Percentiles rank a stretch among this genome's conserved stretches.
These are phyloP conservation scores for Epinephelus moara DNA, from an alignment of 2,113 vertebrate species.

Conservation along the genomic window DNA sequence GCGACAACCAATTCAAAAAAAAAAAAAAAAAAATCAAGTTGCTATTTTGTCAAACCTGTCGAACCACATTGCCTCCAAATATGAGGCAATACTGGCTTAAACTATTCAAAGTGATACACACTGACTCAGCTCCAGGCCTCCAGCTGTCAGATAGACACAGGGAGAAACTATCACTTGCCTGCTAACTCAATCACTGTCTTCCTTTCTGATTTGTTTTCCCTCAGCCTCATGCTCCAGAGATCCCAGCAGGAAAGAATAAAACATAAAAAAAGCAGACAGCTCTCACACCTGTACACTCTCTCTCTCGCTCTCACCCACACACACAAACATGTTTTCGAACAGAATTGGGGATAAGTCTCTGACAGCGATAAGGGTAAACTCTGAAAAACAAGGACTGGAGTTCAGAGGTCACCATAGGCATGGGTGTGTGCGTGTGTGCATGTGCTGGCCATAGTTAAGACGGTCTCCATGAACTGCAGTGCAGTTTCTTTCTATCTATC, in stretches of 20 bases:
- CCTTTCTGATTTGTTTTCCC: slow-evolving; percentile 41
- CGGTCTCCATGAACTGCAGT: neutral
- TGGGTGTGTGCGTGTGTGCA: too few species aligned
- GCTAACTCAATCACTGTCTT: slow-evolving; percentile 42
- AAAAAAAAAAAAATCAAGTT: neutral
- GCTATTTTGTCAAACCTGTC: neutral
- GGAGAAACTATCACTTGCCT: slow-evolving; percentile 42
- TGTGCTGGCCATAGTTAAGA: neutral
- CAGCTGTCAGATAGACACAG: slow-evolving; percentile 19
- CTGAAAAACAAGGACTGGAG: slow-evolving; percentile 39
- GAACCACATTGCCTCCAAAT: slow-evolving; percentile 11
- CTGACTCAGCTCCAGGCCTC: slow-evolving; percentile 34
- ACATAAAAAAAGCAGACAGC: slow-evolving; percentile 1
- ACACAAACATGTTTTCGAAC: neutral
- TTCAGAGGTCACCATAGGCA: slow-evolving; percentile 34
- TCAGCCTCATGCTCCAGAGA: slow-evolving; percentile 40
- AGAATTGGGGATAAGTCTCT: slow-evolving; percentile 10
- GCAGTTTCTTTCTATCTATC: neutral
- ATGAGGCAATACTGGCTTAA: slow-evolving; percentile 27
- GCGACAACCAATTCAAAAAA: neutral
- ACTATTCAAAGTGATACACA: slow-evolving; percentile 20
- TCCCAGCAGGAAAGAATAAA: slow-evolving; percentile 16
- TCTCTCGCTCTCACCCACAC: neutral
- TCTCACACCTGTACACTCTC: slow-evolving; percentile 18
- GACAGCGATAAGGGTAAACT: slow-evolving; percentile 5